phyloP scores from a whole-genome alignment of 2,113 vertebrate species.

The Onychostruthus taczanowskii region DNA sequence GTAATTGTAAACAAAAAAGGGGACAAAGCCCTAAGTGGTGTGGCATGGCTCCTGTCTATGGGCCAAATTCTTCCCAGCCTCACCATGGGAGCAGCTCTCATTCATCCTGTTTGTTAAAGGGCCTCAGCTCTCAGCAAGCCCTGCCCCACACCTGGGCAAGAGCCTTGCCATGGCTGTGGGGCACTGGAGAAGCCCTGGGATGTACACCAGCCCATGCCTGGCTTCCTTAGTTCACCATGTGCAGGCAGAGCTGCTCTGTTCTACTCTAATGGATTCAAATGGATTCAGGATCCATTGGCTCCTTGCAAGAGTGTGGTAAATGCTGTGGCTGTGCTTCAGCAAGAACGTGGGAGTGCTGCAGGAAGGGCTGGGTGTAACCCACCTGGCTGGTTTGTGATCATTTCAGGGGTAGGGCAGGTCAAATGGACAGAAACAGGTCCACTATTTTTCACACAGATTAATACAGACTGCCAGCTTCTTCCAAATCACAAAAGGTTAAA shows the following conservation, averaged over 20 bases:
- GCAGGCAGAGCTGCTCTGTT: neutral
- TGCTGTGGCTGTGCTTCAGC: neutral
- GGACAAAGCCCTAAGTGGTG: neutral
- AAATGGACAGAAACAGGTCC: neutral
- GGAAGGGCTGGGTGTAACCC: neutral
- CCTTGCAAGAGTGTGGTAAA: neutral
- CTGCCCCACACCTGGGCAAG: neutral
- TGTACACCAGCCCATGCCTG: neutral
- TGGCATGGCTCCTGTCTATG: neutral
- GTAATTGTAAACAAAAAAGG: neutral
- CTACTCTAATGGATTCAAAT: neutral
- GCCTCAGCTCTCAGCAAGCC: neutral
- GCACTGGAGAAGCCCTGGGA: neutral
- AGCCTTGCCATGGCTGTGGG: accelerated
- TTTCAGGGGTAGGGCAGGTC: neutral
- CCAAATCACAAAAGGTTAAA: conserved; percentile 9
- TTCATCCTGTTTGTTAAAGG: neutral
- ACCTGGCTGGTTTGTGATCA: neutral
- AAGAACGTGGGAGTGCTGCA: neutral
- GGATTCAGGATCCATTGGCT: neutral
- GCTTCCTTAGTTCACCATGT: neutral
- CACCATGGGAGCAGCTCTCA: neutral
- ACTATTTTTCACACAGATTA: neutral
- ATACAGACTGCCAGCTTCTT: neutral
- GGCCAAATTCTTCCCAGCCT: neutral